These are phyloP conservation scores for Pegea sp. DNA, from an alignment of 23 tunicate species.

Conservation along the genomic window DNA sequence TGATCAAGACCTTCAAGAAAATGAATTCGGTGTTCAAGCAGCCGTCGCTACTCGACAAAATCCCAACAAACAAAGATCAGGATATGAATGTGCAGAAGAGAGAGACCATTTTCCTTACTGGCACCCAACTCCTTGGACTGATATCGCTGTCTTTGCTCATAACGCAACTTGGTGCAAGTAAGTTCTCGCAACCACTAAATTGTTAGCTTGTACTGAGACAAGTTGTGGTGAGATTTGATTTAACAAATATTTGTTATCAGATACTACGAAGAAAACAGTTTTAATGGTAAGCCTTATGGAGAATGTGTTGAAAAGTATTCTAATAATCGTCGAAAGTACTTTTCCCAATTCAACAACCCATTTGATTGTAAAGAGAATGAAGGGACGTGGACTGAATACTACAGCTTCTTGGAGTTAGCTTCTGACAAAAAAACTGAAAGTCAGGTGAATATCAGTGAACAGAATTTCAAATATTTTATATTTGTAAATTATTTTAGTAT, in stretches of 20 bases:
- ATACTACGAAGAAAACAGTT: slow-evolving; percentile 43
- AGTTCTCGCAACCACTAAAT: slow-evolving; percentile 7
- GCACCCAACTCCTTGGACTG: slow-evolving; percentile 86
- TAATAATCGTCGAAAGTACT: slow-evolving; percentile 22
- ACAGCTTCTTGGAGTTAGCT: slow-evolving; percentile 55
- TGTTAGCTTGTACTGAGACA: too few species aligned
- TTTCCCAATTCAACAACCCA: slow-evolving; percentile 39
- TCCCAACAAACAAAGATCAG: slow-evolving; percentile 28
- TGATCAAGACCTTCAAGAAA: slow-evolving; percentile 28
- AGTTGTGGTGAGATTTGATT: too few species aligned
- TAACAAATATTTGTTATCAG: slow-evolving; percentile 6
- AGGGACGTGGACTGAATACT: slow-evolving; percentile 55
- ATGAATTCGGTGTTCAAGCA: slow-evolving; percentile 13
- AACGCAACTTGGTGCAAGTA: slow-evolving; percentile 56
- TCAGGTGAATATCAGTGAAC: too few species aligned
- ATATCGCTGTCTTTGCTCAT: slow-evolving; percentile 68
- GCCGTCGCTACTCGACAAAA: slow-evolving; percentile 79
- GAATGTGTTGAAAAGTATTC: slow-evolving; percentile 37
- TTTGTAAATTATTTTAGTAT: too few species aligned
- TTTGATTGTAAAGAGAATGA: slow-evolving; percentile 21
- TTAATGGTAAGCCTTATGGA: slow-evolving; percentile 30
- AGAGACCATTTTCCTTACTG: slow-evolving; percentile 85
- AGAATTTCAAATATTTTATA: too few species aligned
- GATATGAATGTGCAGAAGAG: slow-evolving; percentile 93
- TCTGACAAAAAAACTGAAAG: slow-evolving; percentile 12